Evolutionary conservation across 2,888 invertebrate genomes (phyloP).

Genomic region (Tolmerus cingulatus): DNA sequence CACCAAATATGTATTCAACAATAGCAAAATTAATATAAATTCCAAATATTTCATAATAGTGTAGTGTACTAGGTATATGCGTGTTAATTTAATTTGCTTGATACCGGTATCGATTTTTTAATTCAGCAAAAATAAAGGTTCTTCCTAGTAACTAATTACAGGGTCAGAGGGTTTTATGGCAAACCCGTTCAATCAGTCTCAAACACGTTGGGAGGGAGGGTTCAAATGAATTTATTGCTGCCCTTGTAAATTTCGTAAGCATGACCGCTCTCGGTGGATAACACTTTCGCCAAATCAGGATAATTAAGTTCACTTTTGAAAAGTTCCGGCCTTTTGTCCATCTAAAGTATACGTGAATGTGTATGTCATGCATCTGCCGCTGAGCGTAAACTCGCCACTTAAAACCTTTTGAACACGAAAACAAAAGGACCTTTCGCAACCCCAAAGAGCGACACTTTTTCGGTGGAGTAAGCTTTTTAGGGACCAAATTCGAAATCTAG

Average conservation of each 20-base stretch:
- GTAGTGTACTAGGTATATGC: no score
- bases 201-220: background rate
- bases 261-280: conserved; percentile 41
- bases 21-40: no score
- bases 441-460: conserved; percentile 28
- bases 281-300: conserved; percentile 48
- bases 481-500: conserved; percentile 30
- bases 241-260: background rate
- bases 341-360: background rate
- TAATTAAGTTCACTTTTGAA: conserved; percentile 48
- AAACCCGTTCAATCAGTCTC: background rate
- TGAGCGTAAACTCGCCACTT: conserved; percentile 11
- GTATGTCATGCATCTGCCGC: conserved; percentile 3
- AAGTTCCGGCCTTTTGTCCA: conserved; percentile 34
- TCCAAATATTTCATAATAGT: no score
- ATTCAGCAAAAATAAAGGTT: background rate
- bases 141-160: background rate
- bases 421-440: conserved; percentile 34
- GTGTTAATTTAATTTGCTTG: background rate
- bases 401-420: conserved; percentile 24
- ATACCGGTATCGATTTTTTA: background rate
- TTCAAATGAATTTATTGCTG: background rate
- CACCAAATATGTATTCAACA: no score
- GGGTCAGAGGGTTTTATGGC: background rate
- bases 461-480: conserved; percentile 36